phyloP scores from a whole-genome alignment of 2,888 invertebrate species.

The Athalia circularis region DNA sequence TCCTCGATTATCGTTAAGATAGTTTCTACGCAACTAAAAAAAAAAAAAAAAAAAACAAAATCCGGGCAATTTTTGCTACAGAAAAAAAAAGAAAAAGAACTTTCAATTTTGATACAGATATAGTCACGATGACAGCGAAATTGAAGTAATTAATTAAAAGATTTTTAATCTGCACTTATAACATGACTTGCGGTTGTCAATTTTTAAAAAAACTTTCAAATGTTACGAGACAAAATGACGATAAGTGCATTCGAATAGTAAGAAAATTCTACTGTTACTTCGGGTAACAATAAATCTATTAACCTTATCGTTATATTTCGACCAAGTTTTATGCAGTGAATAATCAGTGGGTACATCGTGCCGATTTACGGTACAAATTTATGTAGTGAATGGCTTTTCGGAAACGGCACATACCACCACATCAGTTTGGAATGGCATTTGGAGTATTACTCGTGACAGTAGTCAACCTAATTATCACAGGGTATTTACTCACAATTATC shows the following conservation, averaged over 20 bases:
- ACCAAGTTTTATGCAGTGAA: background rate
- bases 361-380: background rate
- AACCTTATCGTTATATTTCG: background rate
- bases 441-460: constrained; percentile 62
- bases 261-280: too few relatives aligned
- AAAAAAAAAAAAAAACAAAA: background rate
- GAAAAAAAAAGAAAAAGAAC: background rate
- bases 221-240: too few relatives aligned
- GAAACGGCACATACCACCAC: background rate
- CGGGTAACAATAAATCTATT: background rate
- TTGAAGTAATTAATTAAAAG: background rate
- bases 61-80: background rate
- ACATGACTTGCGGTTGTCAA: too few relatives aligned
- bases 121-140: background rate
- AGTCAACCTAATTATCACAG: constrained; percentile 65
- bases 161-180: too few relatives aligned
- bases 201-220: too few relatives aligned
- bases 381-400: constrained; percentile 25
- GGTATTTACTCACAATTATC: constrained; percentile 47
- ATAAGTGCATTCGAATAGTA: too few relatives aligned
- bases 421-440: constrained; percentile 66
- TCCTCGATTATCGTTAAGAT: too few relatives aligned
- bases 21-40: background rate
- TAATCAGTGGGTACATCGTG: background rate
- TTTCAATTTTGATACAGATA: background rate